Evolutionary conservation across 2,888 invertebrate genomes (phyloP), one percentile per base, ranked within the genome.

Genomic region (Nymphalis c-album): DNA sequence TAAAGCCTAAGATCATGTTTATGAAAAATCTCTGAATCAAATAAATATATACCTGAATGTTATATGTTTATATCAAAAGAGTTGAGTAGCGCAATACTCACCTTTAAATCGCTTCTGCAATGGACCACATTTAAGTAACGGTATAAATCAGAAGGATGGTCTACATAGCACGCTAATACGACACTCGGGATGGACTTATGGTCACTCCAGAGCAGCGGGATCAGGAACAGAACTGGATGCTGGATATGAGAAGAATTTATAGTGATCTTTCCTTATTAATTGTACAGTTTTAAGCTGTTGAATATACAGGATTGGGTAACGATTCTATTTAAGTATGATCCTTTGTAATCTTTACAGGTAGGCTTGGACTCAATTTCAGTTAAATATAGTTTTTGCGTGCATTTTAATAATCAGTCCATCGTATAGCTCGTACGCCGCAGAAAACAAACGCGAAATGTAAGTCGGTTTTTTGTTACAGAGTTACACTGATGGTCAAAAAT

Each of bases 131-230:
- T 10, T 62, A 71, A 71, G 45, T 67, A 71, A 71, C 73, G 71
- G 72, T 73, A 75, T 81, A 77, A 80, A 80, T 80, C 77, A 78
- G 71, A 64, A 47, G 64, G 73, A 72, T 64, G 70, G 70, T 64
- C 76, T 75, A 76, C 78, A 77, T 77, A 78, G 76, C 73, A 75
- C 65, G 67, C 73, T 81, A 80, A 80, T 79, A 77, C 77, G 75
- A 72, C 73, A 66, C 70, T 65, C 70, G 68, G 63, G 74, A 78
- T 74, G 73, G 76, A 76, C 68, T 76, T 75, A 77, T 76, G 71
- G 73, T 75, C 73, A 71, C 73, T 74, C 40, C 40, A 40, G 40
- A 40, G 40, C 40, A 60, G 60, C 51, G 51, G 53, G 59, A 60
- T 65, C 60, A 31, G 59, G 63, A 60, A 57, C 67, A 60, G 55